Base-by-base conservation (phyloP, 1,140 invertebrate species). In the Scaptomyza graminum region DNA sequence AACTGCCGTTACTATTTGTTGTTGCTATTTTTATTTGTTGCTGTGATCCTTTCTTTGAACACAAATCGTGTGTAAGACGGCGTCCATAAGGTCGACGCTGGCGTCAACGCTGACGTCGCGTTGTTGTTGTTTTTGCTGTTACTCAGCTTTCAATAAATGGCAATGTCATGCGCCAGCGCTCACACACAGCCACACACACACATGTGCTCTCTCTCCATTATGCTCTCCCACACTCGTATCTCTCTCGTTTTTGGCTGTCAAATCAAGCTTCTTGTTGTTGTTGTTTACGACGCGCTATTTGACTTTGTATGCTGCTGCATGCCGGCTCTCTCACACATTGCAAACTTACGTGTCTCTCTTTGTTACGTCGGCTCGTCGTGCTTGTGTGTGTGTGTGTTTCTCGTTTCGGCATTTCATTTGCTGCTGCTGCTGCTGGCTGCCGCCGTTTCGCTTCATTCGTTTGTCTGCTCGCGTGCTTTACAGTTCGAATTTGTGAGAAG, bases 361-460 rank as follows among this genome's bases (percentile, higher is more conserved):
- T 71, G 62, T 71, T 66, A 66, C 39, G 62, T 43, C 25, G 43
- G 34, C 22, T 18, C 31, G 12, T 8, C 22, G 11, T 62, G 11
- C 15, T 39, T 43, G 31, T 15, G 34, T 34, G 13, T 52, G 52
- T 28, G n/a, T 25, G 39, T 52, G 70, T 81, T 46, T 49, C 13
- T 67, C 55, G 63, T 66, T 71, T 82, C 74, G 70, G 82, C 76
- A 87, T 85, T 81, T 87, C 78, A 87, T 78, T 85, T 81, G 70
- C 66, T 73, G 66, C 47, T 39, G 64, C 78, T 81, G 69, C 66
- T 73, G 66, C 50, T 37, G 25, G 64, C 78, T 67, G 74, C 77
- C 77, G 81, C 81, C 77, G 81, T 84, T 81, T 87, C 74, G 82
- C 82, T 85, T 85, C 81, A 85, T 85, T 85, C 82, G 82, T 78